Evolutionary conservation across 2,888 invertebrate species (phyloP).

Genomic region (Dasysyrphus tricinctus): DNA sequence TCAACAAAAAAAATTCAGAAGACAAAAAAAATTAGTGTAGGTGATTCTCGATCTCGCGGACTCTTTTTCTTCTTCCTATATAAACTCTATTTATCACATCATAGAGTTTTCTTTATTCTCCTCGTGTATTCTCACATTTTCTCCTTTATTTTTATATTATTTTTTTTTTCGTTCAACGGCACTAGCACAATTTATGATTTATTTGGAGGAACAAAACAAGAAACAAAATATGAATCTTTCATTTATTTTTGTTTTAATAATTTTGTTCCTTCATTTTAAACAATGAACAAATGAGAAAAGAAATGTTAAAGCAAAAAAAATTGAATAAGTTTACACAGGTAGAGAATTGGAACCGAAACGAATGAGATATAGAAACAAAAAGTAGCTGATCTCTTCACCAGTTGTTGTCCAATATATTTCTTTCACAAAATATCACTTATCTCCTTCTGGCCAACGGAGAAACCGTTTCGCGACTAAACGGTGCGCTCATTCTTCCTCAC

Average conservation of each 20-base stretch:
- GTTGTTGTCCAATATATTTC: slow-evolving; percentile 15
- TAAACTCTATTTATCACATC: slow-evolving; percentile 65
- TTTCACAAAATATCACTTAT: slow-evolving; percentile 29
- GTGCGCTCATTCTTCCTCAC: slow-evolving; percentile 41
- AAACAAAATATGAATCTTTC: slow-evolving; percentile 2
- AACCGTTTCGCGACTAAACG: slow-evolving; percentile 29
- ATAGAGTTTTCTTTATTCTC: slow-evolving; percentile 50
- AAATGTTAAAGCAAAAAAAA: slow-evolving; percentile 42
- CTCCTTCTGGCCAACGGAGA: slow-evolving; percentile 42
- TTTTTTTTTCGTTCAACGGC: slow-evolving; percentile 30
- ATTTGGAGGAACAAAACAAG: not conserved
- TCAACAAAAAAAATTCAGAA: slow-evolving; percentile 32
- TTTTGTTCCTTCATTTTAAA: slow-evolving; percentile 51
- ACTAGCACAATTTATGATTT: slow-evolving; percentile 15
- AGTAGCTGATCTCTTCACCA: slow-evolving; percentile 58
- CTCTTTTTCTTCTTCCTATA: slow-evolving; percentile 53
- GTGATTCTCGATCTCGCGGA: slow-evolving; percentile 17
- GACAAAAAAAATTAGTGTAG: slow-evolving; percentile 48
- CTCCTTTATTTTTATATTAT: slow-evolving; percentile 52
- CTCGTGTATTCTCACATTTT: slow-evolving; percentile 58
- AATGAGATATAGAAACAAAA: slow-evolving; percentile 54
- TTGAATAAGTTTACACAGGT: slow-evolving; percentile 64
- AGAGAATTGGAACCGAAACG: slow-evolving; percentile 52
- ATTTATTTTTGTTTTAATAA: slow-evolving; percentile 37
- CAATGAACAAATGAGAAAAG: slow-evolving; percentile 40